Conservation (phyloP, 2,888 invertebrate genomes). For the Rotaria magnacalcarata region DNA sequence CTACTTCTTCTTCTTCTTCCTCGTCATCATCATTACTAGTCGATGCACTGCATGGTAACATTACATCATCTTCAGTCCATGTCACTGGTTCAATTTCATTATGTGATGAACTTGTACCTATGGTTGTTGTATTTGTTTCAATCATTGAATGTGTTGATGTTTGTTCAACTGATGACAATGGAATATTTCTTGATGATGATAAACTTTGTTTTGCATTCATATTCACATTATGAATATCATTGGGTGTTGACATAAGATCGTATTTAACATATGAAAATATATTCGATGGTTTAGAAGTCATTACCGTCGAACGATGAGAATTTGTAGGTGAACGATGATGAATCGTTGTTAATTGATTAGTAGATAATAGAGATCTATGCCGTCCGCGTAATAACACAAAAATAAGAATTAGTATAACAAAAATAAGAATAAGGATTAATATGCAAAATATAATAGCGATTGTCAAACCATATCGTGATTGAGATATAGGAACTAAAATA, state of each 20-base stretch:
- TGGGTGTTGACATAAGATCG: neutral
- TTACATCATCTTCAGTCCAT: neutral
- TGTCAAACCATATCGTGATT: neutral
- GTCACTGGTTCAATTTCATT: neutral
- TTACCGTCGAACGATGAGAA: neutral
- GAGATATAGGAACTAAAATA: neutral
- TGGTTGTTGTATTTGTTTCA: constrained; percentile 3
- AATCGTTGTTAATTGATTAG: neutral
- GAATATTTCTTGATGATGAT: neutral
- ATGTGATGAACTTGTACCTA: neutral
- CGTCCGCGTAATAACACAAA: neutral
- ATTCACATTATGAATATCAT: neutral
- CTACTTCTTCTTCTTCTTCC: neutral
- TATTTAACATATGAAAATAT: neutral
- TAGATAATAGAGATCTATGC: neutral
- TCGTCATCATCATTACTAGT: neutral
- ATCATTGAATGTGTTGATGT: constrained; percentile 11
- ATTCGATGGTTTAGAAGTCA: neutral
- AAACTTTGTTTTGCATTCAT: neutral
- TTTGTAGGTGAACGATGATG: neutral
- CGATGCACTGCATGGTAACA: neutral
- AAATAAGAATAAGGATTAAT: neutral
- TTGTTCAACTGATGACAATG: neutral
- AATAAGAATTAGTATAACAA: neutral
- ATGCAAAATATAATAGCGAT: neutral